Evolutionary conservation across 2,888 invertebrate species (phyloP), one percentile per base, ranked within the genome.

Genomic region (Tanypteryx hageni): DNA sequence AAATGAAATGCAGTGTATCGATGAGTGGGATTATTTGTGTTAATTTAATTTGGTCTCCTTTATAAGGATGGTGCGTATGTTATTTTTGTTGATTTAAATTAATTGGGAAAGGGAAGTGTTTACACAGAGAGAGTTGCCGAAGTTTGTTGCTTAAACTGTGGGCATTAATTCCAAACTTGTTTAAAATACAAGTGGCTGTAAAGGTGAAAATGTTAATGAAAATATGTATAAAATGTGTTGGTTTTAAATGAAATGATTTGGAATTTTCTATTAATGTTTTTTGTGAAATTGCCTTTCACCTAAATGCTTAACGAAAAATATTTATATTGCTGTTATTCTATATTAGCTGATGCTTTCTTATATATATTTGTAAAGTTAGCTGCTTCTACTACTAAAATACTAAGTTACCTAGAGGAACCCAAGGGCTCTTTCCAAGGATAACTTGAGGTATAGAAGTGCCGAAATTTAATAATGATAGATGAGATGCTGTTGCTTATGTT

Each of bases 61-160:
- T 92, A 92, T 92, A 82, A 82, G 81, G 82, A 92, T 92, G 81
- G 81, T 31, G 27, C 81, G 82, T 68, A 92, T 92, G 82, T 64
- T 82, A 58, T 64, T 57, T 92, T 56, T 92, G 81, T 81, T 92
- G 68, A 44, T 57, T 92, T 92, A 92, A 82, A 59, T 92, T 92
- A 92, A 76, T 58, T 58, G 82, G 92, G 81, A 82, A 92, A 22
- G 27, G 92, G 81, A 82, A 61, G 31, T 81, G 81, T 58, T 92
- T 18, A 14, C 31, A 1, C 82, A 31, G 13, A n/a, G 57, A 61
- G 81, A 92, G 81, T 61, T 61, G 59, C 10, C 27, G n/a, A 92
- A 91, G 95, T 95, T 95, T 95, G 97, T 97, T 95, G 97, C 97
- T 94, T 96, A 96, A 94, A 16, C n/a, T 8, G 31, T n/a, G 64